phyloP scores from a whole-genome alignment of 2,888 invertebrate genomes.

The Drosophila nr. perissopoda region DNA sequence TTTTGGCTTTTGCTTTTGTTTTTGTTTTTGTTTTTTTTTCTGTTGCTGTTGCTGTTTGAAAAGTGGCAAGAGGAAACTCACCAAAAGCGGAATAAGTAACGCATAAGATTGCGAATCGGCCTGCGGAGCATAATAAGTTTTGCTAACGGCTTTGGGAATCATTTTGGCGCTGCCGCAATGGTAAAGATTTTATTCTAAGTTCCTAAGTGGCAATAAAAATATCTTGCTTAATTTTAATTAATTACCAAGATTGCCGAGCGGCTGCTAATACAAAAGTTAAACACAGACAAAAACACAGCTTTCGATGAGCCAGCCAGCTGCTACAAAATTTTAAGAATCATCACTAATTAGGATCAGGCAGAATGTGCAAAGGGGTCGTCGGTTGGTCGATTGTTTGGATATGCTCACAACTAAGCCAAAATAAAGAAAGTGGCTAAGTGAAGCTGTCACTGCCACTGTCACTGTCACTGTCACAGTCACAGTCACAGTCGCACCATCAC shows the following conservation, averaged over 20 bases:
- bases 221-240: conserved; percentile 8
- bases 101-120: neutral
- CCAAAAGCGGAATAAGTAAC: conserved; percentile 8
- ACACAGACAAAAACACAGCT: neutral
- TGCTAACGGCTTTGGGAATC: conserved; percentile 5
- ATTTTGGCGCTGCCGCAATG: conserved; percentile 8
- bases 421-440: conserved; percentile 5
- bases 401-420: conserved; percentile 1
- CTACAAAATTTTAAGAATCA: neutral
- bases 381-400: neutral
- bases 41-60: conserved; percentile 1
- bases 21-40: neutral
- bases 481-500: neutral
- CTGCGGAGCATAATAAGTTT: conserved; percentile 3
- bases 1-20: neutral
- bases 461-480: neutral
- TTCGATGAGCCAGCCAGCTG: neutral
- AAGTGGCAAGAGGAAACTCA: conserved; percentile 7
- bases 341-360: conserved; percentile 9
- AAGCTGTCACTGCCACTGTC: conserved; percentile 14
- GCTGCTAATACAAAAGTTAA: conserved; percentile 16
- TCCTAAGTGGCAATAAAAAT: conserved; percentile 11
- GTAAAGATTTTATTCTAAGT: conserved; percentile 16
- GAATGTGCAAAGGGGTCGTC: neutral
- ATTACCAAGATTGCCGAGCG: conserved; percentile 1